phyloP scores from a whole-genome alignment of 2,113 vertebrate genomes.

The Dromiciops gliroides region DNA sequence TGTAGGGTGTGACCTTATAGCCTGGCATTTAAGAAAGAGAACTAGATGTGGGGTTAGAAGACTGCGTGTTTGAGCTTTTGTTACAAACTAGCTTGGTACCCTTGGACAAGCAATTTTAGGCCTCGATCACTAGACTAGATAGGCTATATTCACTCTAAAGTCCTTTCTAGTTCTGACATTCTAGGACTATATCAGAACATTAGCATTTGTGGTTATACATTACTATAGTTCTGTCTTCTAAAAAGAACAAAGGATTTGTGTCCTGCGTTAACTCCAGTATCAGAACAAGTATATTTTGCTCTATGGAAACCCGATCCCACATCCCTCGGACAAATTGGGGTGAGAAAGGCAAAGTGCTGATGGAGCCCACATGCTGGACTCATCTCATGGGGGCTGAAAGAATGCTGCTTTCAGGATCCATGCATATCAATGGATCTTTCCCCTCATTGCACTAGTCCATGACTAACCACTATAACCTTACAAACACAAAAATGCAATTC shows the following conservation, averaged over 20 bases:
- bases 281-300: not conserved
- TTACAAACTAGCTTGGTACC: not conserved
- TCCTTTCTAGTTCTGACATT: not conserved
- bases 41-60: not conserved
- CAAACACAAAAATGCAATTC: slow-evolving; percentile 20
- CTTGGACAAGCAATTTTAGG: not conserved
- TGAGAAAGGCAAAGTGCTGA: slow-evolving; percentile 28
- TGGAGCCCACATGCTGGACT: slow-evolving; percentile 24
- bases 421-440: slow-evolving; percentile 73
- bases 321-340: slow-evolving; percentile 1
- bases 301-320: not conserved
- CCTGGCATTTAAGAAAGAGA: not conserved
- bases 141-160: not conserved
- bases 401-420: slow-evolving; percentile 47
- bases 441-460: slow-evolving; percentile 66
- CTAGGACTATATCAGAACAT: not conserved
- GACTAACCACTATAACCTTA: slow-evolving; percentile 33
- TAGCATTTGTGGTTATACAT: not conserved
- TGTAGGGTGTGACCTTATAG: not conserved
- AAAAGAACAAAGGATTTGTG: not conserved
- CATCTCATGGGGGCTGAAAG: slow-evolving; percentile 39
- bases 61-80: not conserved
- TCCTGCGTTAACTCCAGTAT: not conserved
- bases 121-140: not conserved
- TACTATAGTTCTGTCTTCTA: slow-evolving; percentile 20